These are phyloP conservation scores for Plectropomus leopardus DNA, from an alignment of 2,113 vertebrate genomes.

Conservation along the genomic window DNA sequence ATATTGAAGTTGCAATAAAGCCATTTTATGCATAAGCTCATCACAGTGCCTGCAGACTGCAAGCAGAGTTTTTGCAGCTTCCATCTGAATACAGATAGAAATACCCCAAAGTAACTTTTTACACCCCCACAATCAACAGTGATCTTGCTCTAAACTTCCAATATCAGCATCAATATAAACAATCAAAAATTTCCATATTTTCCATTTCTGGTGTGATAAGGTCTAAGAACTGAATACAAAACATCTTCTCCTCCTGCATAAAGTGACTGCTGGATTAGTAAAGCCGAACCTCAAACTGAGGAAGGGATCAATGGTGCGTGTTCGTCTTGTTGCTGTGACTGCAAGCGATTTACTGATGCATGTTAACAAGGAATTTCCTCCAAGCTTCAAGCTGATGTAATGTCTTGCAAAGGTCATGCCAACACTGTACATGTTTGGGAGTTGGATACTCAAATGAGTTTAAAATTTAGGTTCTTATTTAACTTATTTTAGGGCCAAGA, in stretches of 20 bases:
- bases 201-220: background rate
- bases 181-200: background rate
- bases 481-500: too few species aligned
- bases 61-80: background rate
- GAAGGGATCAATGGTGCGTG: background rate
- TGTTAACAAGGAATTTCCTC: constrained; percentile 8
- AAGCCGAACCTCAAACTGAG: background rate
- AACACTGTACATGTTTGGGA: background rate
- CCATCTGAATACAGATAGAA: too few species aligned
- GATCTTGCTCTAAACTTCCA: background rate
- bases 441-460: background rate
- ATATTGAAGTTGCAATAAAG: constrained; percentile 1
- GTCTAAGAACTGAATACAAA: background rate
- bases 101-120: too few species aligned
- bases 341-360: background rate
- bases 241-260: background rate
- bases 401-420: constrained; percentile 10
- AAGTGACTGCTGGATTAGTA: background rate
- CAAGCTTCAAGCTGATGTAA: background rate
- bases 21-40: constrained; percentile 8
- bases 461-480: too few species aligned
- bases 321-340: background rate
- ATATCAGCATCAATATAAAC: background rate
- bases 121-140: too few species aligned
- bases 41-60: constrained; percentile 8